Conservation (phyloP, 1,140 invertebrate species). For the Trypoxylus dichotomus region DNA sequence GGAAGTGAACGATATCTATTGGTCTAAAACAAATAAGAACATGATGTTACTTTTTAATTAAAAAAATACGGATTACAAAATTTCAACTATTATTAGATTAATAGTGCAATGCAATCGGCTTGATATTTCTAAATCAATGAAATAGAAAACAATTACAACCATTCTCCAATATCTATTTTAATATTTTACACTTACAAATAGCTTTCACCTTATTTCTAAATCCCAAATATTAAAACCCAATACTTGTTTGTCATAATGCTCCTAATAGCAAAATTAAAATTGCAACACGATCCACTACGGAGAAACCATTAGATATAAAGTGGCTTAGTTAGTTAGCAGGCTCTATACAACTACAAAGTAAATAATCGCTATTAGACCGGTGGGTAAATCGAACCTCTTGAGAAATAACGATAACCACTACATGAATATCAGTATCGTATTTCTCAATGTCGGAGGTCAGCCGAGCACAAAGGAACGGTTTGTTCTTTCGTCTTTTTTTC, state of each 20-base stretch:
- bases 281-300: not conserved
- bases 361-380: not conserved
- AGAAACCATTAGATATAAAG: not conserved
- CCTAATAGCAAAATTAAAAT: not conserved
- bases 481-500: slow-evolving; percentile 1
- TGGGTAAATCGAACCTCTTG: slow-evolving; percentile 19
- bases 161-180: no score
- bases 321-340: no score
- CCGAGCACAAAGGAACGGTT: slow-evolving; percentile 10
- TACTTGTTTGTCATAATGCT: not conserved
- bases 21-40: no score
- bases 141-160: no score
- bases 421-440: slow-evolving; percentile 15
- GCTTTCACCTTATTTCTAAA: not conserved
- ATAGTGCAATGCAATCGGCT: no score
- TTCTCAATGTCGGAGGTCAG: slow-evolving; percentile 20
- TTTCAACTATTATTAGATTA: no score
- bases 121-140: no score
- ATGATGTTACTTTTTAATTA: no score
- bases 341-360: not conserved
- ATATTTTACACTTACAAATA: not conserved
- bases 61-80: no score
- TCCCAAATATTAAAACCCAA: not conserved
- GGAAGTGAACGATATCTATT: no score
- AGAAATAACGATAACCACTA: slow-evolving; percentile 1